Base-by-base conservation (phyloP, 2,888 invertebrate species). In the Drosophila dives region DNA sequence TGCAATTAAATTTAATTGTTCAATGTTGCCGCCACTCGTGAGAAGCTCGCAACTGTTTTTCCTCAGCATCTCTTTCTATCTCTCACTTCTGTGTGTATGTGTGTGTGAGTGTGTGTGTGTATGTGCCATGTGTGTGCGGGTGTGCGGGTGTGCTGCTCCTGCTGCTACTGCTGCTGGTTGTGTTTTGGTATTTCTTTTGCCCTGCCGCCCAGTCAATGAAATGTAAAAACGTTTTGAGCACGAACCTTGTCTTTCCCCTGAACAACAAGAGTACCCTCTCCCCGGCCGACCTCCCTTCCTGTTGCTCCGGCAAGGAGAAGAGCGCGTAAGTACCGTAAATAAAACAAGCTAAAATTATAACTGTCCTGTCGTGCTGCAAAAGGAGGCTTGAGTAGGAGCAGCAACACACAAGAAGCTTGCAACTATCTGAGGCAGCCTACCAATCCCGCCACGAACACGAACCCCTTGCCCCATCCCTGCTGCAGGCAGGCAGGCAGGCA, bases 1-100 rank as follows among this genome's bases (percentile, higher is more conserved):
- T 90, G 89, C 89, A 90, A 89, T 89, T 89, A 89, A 89, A 90
- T 89, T 89, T 89, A 85, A 85, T 85, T 85, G 85, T 85, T 87
- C 80, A 83, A 79, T 81, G 86, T 80, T 83, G 73, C 75, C 80
- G 67, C 71, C 83, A 86, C 86, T 85, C 78, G 78, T 80, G 76
- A 79, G 79, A 78, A 78, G 71, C 55, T 67, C 68, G 56, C 77
- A 78, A 78, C 71, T 78, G 77, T 75, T 67, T 65, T 36, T 67
- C 65, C 54, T 33, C 62, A 65, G 53, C 49, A 54, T 54, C 67
- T 55, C 61, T 61, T 49, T 40, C 38, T 55, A 70, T 65, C 4
- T 65, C 67, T 67, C 72, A 58, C 50, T 51, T 63, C 67, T 69
- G 50, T 72, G 38, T 61, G 49, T 63, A 33, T 67, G 58, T 61